phyloP scores from a whole-genome alignment of 1,140 invertebrate genomes.

The Venturia canescens region DNA sequence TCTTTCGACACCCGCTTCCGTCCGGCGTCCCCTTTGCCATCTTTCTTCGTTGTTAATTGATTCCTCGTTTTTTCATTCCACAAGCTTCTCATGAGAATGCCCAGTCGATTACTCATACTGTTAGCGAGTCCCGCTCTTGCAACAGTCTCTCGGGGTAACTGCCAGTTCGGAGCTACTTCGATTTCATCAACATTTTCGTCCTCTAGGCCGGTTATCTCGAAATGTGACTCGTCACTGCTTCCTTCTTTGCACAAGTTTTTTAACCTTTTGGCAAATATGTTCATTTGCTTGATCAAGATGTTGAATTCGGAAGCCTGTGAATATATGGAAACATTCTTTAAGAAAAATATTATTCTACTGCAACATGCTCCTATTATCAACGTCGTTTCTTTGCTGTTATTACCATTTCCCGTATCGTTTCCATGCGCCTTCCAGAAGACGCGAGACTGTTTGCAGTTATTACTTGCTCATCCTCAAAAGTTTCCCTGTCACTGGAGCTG shows the following conservation, averaged over 20 bases:
- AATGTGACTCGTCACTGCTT: neutral
- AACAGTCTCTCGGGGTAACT: neutral
- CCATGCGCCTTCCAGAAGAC: neutral
- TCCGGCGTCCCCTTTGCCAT: constrained; percentile 4
- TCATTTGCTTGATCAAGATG: constrained; percentile 15
- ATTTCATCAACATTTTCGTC: constrained; percentile 2
- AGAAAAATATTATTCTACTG: neutral
- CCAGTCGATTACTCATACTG: neutral
- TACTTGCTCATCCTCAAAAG: neutral
- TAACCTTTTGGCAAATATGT: neutral
- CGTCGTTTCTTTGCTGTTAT: constrained; percentile 13
- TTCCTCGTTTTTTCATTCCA: constrained; percentile 7
- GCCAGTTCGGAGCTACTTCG: neutral
- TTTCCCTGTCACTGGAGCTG: neutral
- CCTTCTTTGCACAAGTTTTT: neutral
- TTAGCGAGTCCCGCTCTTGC: neutral
- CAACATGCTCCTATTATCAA: neutral
- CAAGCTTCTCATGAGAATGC: neutral
- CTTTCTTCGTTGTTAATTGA: neutral
- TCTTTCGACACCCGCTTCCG: neutral
- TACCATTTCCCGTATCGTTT: constrained; percentile 2
- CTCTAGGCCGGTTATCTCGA: constrained; percentile 5
- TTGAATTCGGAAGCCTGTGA: neutral
- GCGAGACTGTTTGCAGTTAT: neutral
- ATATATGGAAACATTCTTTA: constrained; percentile 7